Conservation (phyloP, 2,888 invertebrate genomes). For the Yponomeuta malinellus region DNA sequence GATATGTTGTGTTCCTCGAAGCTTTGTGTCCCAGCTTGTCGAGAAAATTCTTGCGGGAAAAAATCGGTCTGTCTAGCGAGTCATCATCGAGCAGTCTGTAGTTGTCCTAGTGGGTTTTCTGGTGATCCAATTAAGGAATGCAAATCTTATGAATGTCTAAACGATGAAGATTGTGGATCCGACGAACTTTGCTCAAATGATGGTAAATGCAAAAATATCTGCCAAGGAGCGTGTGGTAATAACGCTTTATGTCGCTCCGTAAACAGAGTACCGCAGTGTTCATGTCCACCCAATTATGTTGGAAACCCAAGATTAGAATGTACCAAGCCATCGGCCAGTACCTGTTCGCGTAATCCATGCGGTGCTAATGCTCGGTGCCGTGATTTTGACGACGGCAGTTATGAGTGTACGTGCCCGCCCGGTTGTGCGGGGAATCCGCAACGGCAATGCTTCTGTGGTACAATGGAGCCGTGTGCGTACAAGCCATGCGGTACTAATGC, state of each 20-base stretch:
- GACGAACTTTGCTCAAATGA: constrained; percentile 85
- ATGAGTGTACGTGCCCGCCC: constrained; percentile 86
- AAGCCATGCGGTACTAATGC: constrained; percentile 90
- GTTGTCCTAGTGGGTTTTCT: constrained; percentile 90
- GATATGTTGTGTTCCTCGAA: constrained; percentile 81
- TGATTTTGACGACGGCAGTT: constrained; percentile 83
- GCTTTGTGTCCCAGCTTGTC: constrained; percentile 83
- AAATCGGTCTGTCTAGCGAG: constrained; percentile 87
- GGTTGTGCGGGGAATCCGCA: constrained; percentile 89
- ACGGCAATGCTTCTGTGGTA: constrained; percentile 86
- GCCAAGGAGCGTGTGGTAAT: constrained; percentile 85
- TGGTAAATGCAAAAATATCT: constrained; percentile 86
- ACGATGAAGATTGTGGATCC: constrained; percentile 84
- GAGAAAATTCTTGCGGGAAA: constrained; percentile 83
- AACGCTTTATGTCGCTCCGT: constrained; percentile 91
- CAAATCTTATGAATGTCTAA: constrained; percentile 84
- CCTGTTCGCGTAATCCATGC: constrained; percentile 88
- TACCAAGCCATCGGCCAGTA: constrained; percentile 80
- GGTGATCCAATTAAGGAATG: constrained; percentile 88
- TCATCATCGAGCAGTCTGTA: constrained; percentile 88
- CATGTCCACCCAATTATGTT: constrained; percentile 85
- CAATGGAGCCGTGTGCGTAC: constrained; percentile 84
- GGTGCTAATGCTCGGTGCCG: constrained; percentile 89
- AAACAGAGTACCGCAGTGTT: constrained; percentile 86
- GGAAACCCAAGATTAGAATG: constrained; percentile 89